phyloP scores from a whole-genome alignment of 37 sponge, comb jelly and placozoan genomes.

The Spongia lamella region DNA sequence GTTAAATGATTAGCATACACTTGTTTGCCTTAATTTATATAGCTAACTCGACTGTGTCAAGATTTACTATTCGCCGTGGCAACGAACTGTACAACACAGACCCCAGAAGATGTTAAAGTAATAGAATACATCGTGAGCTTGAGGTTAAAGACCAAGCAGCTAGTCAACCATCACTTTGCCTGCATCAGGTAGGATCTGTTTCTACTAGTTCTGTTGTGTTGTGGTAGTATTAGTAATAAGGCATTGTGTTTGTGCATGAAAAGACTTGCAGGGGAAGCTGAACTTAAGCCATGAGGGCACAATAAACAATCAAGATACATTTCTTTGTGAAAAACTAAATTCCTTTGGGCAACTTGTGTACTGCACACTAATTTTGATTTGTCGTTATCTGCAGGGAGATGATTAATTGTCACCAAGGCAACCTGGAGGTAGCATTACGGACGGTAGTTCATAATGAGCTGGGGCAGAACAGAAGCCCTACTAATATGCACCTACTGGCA shows the following conservation, averaged over 20 bases:
- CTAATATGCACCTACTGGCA: constrained; percentile 82
- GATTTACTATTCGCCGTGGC: constrained; percentile 65
- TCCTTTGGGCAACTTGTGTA: too few relatives aligned
- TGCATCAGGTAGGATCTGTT: constrained; percentile 74
- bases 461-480: constrained; percentile 62
- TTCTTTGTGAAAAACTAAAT: too few relatives aligned
- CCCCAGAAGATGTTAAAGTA: constrained; percentile 74
- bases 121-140: constrained; percentile 73
- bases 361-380: too few relatives aligned
- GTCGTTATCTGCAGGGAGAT: constrained; percentile 75
- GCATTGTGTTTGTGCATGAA: too few relatives aligned
- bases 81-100: constrained; percentile 42
- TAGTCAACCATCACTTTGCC: constrained; percentile 81
- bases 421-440: constrained; percentile 59
- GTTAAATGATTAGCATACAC: too few relatives aligned
- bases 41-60: constrained; percentile 63
- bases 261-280: too few relatives aligned
- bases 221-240: too few relatives aligned
- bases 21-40: not conserved
- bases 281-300: too few relatives aligned
- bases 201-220: too few relatives aligned
- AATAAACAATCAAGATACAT: too few relatives aligned
- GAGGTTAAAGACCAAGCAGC: constrained; percentile 83
- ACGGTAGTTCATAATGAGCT: constrained; percentile 84
- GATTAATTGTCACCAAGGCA: constrained; percentile 61